phyloP scores from a whole-genome alignment of 2,113 vertebrate genomes.

The Chroicocephalus ridibundus region DNA sequence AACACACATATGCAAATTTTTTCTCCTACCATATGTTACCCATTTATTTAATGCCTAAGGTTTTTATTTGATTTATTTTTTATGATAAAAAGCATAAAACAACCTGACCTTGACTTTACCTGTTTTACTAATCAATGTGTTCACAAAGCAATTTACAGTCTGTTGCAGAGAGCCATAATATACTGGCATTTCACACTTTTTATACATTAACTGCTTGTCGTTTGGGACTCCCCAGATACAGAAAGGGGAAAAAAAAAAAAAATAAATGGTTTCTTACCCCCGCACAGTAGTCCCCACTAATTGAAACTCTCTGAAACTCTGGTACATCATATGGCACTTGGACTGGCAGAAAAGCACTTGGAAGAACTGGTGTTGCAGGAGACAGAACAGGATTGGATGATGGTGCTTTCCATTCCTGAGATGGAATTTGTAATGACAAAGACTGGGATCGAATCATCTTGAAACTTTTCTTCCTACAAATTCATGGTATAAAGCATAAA shows the following conservation, averaged over 20 bases:
- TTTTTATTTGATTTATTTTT: background rate
- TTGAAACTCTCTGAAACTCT: slow-evolving; percentile 95
- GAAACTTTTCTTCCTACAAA: slow-evolving; percentile 90
- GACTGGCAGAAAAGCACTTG: slow-evolving; percentile 2
- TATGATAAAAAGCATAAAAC: background rate
- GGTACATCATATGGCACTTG: slow-evolving; percentile 73
- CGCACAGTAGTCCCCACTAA: slow-evolving; percentile 96
- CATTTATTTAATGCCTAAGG: background rate
- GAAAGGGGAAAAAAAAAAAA: background rate
- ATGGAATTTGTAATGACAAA: slow-evolving; percentile 84
- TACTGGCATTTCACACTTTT: background rate
- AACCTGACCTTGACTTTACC: background rate
- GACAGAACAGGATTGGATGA: slow-evolving; percentile 59
- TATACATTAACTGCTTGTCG: background rate
- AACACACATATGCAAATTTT: background rate
- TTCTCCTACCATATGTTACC: background rate
- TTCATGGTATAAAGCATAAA: slow-evolving; percentile 46
- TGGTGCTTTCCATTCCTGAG: slow-evolving; percentile 74
- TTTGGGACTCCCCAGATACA: background rate
- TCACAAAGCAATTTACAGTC: background rate
- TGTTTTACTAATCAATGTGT: background rate
- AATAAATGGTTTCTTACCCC: slow-evolving; percentile 83
- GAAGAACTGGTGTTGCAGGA: slow-evolving; percentile 54
- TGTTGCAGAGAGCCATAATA: background rate
- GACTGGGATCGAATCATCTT: slow-evolving; percentile 94